Evolutionary conservation across 2,113 vertebrate genomes (phyloP).

Genomic region (Ramphastos sulfuratus): DNA sequence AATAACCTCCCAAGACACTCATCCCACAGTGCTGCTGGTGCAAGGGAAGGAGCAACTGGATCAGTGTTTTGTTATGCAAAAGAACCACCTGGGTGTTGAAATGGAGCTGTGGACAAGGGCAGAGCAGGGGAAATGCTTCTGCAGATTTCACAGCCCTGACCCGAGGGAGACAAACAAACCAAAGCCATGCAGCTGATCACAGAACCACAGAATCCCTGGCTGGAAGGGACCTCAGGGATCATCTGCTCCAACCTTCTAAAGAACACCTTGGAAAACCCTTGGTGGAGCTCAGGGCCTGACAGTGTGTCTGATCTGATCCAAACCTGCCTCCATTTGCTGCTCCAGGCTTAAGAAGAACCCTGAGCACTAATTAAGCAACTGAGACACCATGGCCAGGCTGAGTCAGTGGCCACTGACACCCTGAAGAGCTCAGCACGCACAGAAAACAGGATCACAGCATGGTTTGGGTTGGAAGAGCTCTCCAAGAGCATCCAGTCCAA

Average conservation of each 20-base stretch:
- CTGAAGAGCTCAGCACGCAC: neutral
- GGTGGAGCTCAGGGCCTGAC: neutral
- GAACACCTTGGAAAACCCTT: too few relatives aligned
- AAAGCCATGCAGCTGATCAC: fast-evolving
- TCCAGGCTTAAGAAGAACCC: neutral
- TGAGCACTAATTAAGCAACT: fast-evolving
- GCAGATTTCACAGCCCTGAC: neutral
- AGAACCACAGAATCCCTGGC: neutral
- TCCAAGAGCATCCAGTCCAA: too few relatives aligned
- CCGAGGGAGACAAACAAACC: neutral
- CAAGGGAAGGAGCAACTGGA: neutral
- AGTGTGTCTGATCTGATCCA: neutral
- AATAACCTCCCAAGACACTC: neutral
- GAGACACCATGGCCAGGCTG: neutral
- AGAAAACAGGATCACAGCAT: neutral
- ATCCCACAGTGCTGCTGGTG: neutral
- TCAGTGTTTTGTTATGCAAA: neutral
- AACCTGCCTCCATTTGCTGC: neutral
- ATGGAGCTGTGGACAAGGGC: neutral
- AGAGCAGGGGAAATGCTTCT: neutral
- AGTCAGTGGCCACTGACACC: fast-evolving
- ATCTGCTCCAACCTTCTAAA: too few relatives aligned
- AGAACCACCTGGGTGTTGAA: neutral
- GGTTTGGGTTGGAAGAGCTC: too few relatives aligned
- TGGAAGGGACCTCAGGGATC: too few relatives aligned